A percentile compares a stretch with the other conserved stretches of the same genome.
Conservation (phyloP, 1,140 invertebrate genomes). For the Leptinotarsa texana region DNA sequence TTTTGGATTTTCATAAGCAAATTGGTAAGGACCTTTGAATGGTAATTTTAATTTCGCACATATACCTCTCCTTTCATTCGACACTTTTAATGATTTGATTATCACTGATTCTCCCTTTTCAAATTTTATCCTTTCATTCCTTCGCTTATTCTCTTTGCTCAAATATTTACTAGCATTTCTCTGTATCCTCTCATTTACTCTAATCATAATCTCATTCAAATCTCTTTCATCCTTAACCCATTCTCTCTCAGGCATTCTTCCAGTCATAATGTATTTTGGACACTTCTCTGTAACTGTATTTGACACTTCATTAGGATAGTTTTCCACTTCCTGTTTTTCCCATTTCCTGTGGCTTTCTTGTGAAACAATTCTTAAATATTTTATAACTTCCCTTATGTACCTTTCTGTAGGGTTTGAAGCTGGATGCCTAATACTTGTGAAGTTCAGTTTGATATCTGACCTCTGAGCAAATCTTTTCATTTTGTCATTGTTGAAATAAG, state of each 20-base stretch:
- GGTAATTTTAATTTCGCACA: too few relatives aligned
- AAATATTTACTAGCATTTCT: too few relatives aligned
- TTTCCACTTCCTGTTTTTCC: neutral
- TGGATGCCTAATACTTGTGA: constrained; percentile 15
- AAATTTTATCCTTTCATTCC: too few relatives aligned
- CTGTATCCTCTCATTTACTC: neutral
- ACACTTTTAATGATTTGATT: too few relatives aligned
- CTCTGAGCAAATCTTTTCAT: constrained; percentile 4
- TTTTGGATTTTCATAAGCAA: too few relatives aligned
- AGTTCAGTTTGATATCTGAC: neutral
- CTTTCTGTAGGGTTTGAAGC: constrained; percentile 9
- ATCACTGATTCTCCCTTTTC: too few relatives aligned
- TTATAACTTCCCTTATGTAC: constrained; percentile 18
- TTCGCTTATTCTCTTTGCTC: too few relatives aligned
- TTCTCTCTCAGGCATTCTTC: too few relatives aligned
- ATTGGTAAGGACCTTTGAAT: too few relatives aligned
- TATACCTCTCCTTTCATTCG: too few relatives aligned
- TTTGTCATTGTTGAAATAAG: constrained; percentile 13
- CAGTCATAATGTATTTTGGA: too few relatives aligned
- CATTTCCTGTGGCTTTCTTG: constrained; percentile 2
- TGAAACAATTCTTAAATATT: constrained; percentile 10
- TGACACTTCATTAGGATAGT: neutral
- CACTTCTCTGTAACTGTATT: neutral
- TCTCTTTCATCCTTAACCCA: too few relatives aligned
- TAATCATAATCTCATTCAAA: neutral